These are phyloP conservation scores for Drosophila obscura DNA, from an alignment of 1,140 invertebrate species.

Conservation along the genomic window DNA sequence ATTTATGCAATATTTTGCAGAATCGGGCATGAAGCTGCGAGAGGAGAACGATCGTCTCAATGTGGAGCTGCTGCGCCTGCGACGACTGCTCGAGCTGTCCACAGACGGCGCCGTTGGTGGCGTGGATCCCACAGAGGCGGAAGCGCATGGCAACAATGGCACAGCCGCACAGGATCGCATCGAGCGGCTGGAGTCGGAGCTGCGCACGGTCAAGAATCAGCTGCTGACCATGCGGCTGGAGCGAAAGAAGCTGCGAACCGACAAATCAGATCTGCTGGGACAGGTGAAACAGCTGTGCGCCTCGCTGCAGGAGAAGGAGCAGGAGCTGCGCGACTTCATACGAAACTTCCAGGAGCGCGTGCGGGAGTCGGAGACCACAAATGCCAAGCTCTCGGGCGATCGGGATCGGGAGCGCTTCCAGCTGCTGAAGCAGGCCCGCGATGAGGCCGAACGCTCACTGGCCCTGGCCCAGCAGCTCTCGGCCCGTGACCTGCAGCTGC, in stretches of 20 bases:
- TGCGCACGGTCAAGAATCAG: constrained; percentile 86
- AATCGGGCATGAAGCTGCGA: constrained; percentile 85
- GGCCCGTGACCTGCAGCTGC: constrained; percentile 92
- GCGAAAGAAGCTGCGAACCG: constrained; percentile 94
- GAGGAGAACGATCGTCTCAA: constrained; percentile 88
- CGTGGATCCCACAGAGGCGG: constrained; percentile 51
- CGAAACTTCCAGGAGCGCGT: constrained; percentile 93
- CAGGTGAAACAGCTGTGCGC: constrained; percentile 98
- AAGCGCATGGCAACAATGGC: constrained; percentile 32
- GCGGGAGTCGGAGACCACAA: constrained; percentile 85
- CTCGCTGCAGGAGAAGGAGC: constrained; percentile 96
- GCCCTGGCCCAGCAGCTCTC: constrained; percentile 93
- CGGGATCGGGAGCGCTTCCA: constrained; percentile 94
- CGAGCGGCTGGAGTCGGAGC: constrained; percentile 85
- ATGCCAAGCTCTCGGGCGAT: constrained; percentile 91
- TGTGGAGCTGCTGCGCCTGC: constrained; percentile 87
- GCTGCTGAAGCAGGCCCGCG: constrained; percentile 92
- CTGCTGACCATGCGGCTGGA: constrained; percentile 92
- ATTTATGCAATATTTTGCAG: constrained; percentile 41
- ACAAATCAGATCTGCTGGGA: constrained; percentile 96
- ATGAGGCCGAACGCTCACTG: constrained; percentile 94
- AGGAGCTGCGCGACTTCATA: constrained; percentile 96
- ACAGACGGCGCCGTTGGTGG: constrained; percentile 81
- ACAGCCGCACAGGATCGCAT: constrained; percentile 67
- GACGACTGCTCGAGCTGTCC: constrained; percentile 85